Base-by-base conservation (phyloP, 2,113 vertebrate genomes). In the Catagonus wagneri region DNA sequence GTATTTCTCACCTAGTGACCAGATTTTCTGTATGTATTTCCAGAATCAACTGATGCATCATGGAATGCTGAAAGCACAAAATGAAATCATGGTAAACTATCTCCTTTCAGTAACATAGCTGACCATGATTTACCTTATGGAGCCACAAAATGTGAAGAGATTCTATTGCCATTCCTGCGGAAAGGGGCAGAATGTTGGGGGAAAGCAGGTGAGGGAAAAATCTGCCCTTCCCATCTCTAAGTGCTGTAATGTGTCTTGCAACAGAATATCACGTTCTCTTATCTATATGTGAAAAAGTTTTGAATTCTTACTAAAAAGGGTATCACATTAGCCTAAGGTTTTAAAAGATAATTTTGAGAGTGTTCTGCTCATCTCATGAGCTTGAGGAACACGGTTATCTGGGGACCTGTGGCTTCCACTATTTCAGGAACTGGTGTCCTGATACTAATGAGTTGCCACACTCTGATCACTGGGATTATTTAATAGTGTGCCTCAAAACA, bases 11-110 rank as follows among this genome's bases (percentile, higher is more conserved):
- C 14, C 7, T 34, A 83, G 6, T 65, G 15, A 52, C 8, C 4
- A 56, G n/a, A 83, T 86, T 92, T 94, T 74, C 68, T 76, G 6
- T 36, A 68, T 72, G 4, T n/a, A 25, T 92, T 89, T 95, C 20
- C 32, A 54, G 16, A 93, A 85, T 75, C 44, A 76, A 36, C 7
- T 13, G 50, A 79, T 84, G 87, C 1, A 15, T 58, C 34, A 91
- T 72, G 32, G 54, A 89, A 93, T 44, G 15, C 25, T 85, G 86
- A 92, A 86, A 83, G 34, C 22, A 69, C 20, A 32, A 34, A 72
- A 93, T 58, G 36, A 78, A 14, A 61, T 54, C 66, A 79, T 39
- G 25, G 39, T 23, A 14, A 72, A 61, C 22, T 78, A 32, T 50
- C 56, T 54, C 19, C 25, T 93, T 34, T 14, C 1, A 16, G 68